These are phyloP conservation scores for Sarcophaga carnaria DNA, from an alignment of 2,888 invertebrate genomes.

Conservation along the genomic window DNA sequence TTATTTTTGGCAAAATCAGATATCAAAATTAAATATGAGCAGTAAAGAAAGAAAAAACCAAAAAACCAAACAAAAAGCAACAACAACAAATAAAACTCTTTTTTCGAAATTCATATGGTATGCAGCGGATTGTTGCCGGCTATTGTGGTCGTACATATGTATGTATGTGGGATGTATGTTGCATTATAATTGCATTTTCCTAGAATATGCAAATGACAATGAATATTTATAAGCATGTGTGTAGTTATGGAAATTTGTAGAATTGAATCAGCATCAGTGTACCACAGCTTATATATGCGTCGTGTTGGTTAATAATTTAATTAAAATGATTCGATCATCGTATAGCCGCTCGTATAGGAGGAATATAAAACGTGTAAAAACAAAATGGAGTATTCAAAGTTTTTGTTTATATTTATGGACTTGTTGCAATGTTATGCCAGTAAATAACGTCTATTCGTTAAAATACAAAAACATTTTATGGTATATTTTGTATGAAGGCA, in stretches of 20 bases:
- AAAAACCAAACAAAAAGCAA: neutral
- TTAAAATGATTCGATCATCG: too few relatives aligned
- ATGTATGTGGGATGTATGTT: neutral
- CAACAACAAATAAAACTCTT: neutral
- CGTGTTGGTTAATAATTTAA: too few relatives aligned
- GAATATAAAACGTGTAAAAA: too few relatives aligned
- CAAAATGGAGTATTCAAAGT: too few relatives aligned
- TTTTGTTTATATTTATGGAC: too few relatives aligned
- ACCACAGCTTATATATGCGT: too few relatives aligned
- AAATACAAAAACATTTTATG: too few relatives aligned
- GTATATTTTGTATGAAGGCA: too few relatives aligned
- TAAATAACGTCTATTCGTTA: too few relatives aligned
- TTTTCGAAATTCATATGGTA: neutral
- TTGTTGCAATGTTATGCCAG: too few relatives aligned
- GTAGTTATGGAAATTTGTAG: neutral
- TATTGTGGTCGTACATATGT: neutral
- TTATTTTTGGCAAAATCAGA: constrained; percentile 13
- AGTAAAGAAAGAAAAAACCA: neutral
- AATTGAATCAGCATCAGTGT: too few relatives aligned
- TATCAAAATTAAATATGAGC: constrained; percentile 20
- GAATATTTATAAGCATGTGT: constrained; percentile 20
- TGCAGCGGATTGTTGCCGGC: neutral
- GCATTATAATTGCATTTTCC: neutral
- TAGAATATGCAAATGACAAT: constrained; percentile 38
- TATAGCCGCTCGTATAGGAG: too few relatives aligned